phyloP scores from a whole-genome alignment of 1,140 invertebrate genomes.

The Brachionus rotundiformis region DNA sequence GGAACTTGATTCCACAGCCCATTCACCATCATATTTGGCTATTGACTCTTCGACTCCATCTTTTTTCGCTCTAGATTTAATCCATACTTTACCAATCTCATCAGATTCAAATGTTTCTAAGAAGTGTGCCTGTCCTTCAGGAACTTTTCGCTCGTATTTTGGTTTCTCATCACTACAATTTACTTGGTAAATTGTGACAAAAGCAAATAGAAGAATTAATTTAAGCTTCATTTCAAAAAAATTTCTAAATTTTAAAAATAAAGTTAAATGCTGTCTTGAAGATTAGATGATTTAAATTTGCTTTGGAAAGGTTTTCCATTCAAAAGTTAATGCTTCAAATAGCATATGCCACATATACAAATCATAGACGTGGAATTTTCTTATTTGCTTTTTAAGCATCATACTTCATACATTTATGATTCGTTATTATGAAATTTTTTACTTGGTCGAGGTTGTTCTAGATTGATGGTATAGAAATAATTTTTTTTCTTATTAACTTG shows the following conservation, averaged over 20 bases:
- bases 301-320: neutral
- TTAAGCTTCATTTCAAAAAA: conserved; percentile 1
- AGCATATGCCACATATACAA: conserved; percentile 18
- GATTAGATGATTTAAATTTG: conserved; percentile 20
- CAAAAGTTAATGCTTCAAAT: neutral
- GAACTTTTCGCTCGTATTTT: conserved; percentile 14
- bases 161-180: conserved; percentile 3
- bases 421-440: neutral
- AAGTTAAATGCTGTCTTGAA: neutral
- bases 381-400: neutral
- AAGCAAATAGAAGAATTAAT: neutral
- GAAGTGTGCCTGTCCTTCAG: neutral
- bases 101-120: conserved; percentile 43
- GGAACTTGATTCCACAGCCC: conserved; percentile 75
- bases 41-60: conserved; percentile 82
- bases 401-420: neutral
- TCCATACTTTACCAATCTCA: conserved; percentile 69
- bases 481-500: neutral
- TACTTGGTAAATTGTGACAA: neutral
- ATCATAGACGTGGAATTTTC: neutral
- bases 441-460: conserved; percentile 10
- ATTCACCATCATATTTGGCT: conserved; percentile 68
- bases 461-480: neutral
- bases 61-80: conserved; percentile 87
- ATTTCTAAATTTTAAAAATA: neutral